Evolutionary conservation across 2,113 vertebrate species (phyloP), one percentile per base, ranked within the genome.

Genomic region (Embiotoca jacksoni): DNA sequence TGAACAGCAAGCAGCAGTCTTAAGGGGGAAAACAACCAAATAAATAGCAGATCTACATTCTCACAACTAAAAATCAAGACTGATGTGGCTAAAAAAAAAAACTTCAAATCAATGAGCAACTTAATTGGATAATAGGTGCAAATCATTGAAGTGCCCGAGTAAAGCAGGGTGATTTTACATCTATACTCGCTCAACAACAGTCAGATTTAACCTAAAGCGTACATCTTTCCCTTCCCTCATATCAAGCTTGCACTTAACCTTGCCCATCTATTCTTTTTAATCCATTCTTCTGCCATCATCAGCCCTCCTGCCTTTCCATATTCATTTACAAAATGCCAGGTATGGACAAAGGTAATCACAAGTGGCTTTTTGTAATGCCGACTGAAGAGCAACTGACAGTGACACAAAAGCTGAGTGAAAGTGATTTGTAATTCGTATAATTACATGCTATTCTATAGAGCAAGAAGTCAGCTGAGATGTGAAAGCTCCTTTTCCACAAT

Each of bases 391-490:
- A 41, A 74, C 49, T 76, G 57, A 54, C 65, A 61, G 49, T 7
- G 6, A 67, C 33, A 64, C 36, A 59, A 79, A 75, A 56, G 33
- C 41, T 36, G 33, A 53, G 55, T 49, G 32, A 63, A 67, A 47
- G 70, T 31, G 39, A 76, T 55, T 39, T 44, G 30, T 73, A 73
- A 77, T 74, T 65, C 49, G 23, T 52, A 46, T 59, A 57, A 64
- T 82, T 65, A 70, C 30, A 35, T 44, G 31, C n/a, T 58, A 6
- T 58, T 72, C 23, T 62, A 61, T 41, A 49, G 73, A 69, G 35
- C 15, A 30, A 44, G 64, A 61, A 64, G 53, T 50, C 50, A 61
- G 41, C 44, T 47, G 50, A 41, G n/a, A 59, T 32, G 16, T 61
- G 3, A 70, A 39, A 75, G 49, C n/a, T 71, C n/a, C 15, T 2